phyloP scores from a whole-genome alignment of 2,797 vertebrate species.

The Clarias laeviceps region DNA sequence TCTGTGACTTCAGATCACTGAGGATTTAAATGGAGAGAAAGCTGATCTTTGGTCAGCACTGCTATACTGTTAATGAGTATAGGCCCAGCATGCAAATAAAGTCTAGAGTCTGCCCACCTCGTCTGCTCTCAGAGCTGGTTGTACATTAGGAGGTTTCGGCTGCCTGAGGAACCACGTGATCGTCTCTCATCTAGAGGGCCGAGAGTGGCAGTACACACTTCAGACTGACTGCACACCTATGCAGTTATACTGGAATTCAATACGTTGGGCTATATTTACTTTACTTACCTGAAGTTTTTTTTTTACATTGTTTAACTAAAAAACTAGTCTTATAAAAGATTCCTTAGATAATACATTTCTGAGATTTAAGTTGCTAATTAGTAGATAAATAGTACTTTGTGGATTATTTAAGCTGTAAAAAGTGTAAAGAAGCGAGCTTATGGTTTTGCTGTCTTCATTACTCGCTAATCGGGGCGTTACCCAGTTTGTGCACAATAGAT shows the following conservation, averaged over 20 bases:
- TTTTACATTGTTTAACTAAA: background rate
- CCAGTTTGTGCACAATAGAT: constrained; percentile 37
- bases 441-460: background rate
- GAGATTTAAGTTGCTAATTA: background rate
- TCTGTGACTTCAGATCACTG: constrained; percentile 19
- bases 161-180: constrained; percentile 63
- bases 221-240: constrained; percentile 47
- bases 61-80: constrained; percentile 26
- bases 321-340: background rate
- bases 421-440: background rate
- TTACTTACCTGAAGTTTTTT: background rate
- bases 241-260: constrained; percentile 23
- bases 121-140: constrained; percentile 77
- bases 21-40: constrained; percentile 11
- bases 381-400: background rate
- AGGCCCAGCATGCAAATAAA: constrained; percentile 63
- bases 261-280: constrained; percentile 1
- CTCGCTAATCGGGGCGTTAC: constrained; percentile 23
- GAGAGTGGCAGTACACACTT: constrained; percentile 69
- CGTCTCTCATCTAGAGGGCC: constrained; percentile 79
- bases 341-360: background rate
- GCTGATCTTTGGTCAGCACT: constrained; percentile 50
- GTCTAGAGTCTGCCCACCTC: constrained; percentile 68
- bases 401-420: background rate
- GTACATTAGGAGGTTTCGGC: constrained; percentile 68